Evolutionary conservation across 1,140 invertebrate genomes (phyloP).

Genomic region (Formica selysi): DNA sequence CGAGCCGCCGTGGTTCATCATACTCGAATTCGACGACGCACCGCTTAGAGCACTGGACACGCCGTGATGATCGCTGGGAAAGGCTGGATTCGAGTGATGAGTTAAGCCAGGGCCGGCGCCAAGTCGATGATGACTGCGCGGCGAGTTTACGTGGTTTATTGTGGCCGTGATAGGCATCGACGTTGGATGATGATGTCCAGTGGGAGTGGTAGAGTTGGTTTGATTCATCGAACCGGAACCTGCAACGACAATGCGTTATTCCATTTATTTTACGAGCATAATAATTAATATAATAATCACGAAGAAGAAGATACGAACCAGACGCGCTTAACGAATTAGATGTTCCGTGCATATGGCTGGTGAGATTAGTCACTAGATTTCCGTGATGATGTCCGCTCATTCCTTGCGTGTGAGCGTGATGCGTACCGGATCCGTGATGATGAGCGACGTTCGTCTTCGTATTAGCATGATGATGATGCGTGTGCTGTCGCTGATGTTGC

Average conservation of each 20-base stretch:
- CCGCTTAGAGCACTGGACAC: constrained; percentile 77
- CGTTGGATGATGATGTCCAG: constrained; percentile 62
- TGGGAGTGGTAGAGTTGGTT: constrained; percentile 1
- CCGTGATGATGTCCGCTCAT: constrained; percentile 76
- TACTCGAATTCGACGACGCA: constrained; percentile 79
- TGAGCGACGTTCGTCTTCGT: constrained; percentile 48
- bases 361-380: constrained; percentile 54
- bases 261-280: background rate
- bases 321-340: constrained; percentile 39
- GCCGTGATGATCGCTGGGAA: constrained; percentile 67
- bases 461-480: constrained; percentile 76
- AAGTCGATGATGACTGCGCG: constrained; percentile 67
- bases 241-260: constrained; percentile 11
- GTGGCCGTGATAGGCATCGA: constrained; percentile 47
- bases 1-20: constrained; percentile 79
- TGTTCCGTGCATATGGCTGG: constrained; percentile 64
- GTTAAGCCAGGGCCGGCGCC: constrained; percentile 21
- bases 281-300: background rate
- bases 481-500: constrained; percentile 76
- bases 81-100: constrained; percentile 56
- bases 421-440: constrained; percentile 66
- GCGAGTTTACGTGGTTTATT: constrained; percentile 61
- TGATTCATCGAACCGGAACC: constrained; percentile 41
- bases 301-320: background rate
- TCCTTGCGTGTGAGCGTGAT: constrained; percentile 67